Evolutionary conservation across 2,113 vertebrate genomes (phyloP).

Genomic region (Chroicocephalus ridibundus): DNA sequence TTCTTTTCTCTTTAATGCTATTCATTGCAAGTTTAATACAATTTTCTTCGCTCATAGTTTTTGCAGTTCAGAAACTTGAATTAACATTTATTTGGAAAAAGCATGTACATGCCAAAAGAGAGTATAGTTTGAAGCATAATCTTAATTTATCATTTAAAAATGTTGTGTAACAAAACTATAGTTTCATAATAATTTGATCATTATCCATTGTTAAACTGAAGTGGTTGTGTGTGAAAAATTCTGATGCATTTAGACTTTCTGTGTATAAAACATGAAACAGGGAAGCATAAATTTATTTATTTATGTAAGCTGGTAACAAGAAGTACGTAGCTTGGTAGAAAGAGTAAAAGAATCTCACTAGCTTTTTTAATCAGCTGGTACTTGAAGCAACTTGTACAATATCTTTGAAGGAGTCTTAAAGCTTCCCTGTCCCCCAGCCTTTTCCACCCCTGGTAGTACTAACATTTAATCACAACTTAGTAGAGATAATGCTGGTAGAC

Average conservation of each 20-base stretch:
- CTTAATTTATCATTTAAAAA: not conserved
- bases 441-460: not conserved
- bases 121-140: not conserved
- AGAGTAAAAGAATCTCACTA: not conserved
- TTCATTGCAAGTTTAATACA: not conserved
- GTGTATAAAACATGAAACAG: not conserved
- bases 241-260: not conserved
- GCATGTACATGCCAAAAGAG: not conserved
- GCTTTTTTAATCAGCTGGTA: not conserved
- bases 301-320: not conserved
- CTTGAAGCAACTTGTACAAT: not conserved
- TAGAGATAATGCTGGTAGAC: not conserved
- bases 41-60: not conserved
- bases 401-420: not conserved
- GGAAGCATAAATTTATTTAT: not conserved
- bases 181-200: not conserved
- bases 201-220: not conserved
- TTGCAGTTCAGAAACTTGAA: not conserved
- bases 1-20: not conserved
- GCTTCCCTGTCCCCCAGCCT: fast-evolving
- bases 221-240: not conserved
- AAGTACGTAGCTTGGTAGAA: not conserved
- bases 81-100: not conserved
- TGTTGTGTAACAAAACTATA: not conserved
- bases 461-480: fast-evolving